phyloP scores from a whole-genome alignment of 2,888 invertebrate species.

The Minunthozetes semirufus region DNA sequence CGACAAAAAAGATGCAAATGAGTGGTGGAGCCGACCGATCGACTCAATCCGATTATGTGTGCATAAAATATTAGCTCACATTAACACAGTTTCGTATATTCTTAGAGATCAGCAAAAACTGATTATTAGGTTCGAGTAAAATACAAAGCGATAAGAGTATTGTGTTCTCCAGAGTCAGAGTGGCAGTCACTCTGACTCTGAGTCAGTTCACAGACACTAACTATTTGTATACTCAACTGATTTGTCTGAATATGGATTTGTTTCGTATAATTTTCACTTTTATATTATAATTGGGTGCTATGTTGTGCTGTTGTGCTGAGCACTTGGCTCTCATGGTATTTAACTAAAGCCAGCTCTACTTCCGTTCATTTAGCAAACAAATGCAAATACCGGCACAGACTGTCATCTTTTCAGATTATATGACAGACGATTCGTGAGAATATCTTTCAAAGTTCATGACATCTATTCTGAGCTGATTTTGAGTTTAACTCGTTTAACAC shows the following conservation, averaged over 20 bases:
- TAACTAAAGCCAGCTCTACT: not conserved
- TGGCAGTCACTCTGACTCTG: not conserved
- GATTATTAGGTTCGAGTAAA: constrained; percentile 5
- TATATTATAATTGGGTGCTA: not conserved
- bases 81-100: not conserved
- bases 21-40: not conserved
- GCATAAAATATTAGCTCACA: constrained; percentile 27
- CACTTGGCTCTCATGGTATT: not conserved
- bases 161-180: not conserved
- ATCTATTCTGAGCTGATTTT: not conserved
- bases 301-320: not conserved
- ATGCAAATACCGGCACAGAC: constrained; percentile 11
- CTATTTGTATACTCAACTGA: constrained; percentile 21
- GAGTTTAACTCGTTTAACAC: not conserved
- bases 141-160: not conserved
- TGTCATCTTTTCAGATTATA: not conserved
- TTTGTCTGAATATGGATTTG: not conserved
- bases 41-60: not conserved
- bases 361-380: constrained; percentile 28
- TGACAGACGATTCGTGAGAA: not conserved
- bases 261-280: not conserved
- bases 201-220: not conserved
- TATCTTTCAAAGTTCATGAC: not conserved
- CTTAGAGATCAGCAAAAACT: not conserved
- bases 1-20: constrained; percentile 23